Conservation (phyloP, 2,797 vertebrate species). For the Enteromius paludinosus region DNA sequence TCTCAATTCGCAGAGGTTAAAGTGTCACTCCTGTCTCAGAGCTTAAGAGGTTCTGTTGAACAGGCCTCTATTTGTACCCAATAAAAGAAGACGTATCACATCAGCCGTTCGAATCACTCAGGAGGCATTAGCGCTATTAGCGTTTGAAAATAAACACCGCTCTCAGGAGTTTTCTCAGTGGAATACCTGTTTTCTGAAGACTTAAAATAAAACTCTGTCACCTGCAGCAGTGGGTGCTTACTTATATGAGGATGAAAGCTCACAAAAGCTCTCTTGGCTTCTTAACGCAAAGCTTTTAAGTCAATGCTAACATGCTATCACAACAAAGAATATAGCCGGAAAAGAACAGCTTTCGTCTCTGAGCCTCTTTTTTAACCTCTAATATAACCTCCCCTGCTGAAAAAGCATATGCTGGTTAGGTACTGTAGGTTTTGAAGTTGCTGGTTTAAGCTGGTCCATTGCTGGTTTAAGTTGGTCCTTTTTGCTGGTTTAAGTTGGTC, state of each 20-base stretch:
- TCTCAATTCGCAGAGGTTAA: conserved; percentile 28
- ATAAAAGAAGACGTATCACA: conserved; percentile 35
- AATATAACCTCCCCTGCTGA: no score
- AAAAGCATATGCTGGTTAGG: no score
- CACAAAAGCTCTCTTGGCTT: conserved; percentile 11
- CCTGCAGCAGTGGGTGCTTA: not conserved
- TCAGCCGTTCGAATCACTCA: conserved; percentile 38
- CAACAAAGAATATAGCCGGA: conserved; percentile 24
- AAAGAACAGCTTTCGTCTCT: conserved; percentile 26
- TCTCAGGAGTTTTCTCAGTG: conserved; percentile 27
- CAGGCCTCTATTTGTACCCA: conserved; percentile 42
- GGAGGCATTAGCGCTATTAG: conserved; percentile 48
- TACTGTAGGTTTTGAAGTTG: no score
- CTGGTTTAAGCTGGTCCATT: no score
- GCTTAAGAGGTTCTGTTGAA: conserved; percentile 40
- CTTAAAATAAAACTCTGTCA: conserved; percentile 37
- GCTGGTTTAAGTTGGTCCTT: no score
- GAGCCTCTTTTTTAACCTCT: no score
- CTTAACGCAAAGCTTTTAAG: conserved; percentile 12
- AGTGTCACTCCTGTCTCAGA: conserved; percentile 27
- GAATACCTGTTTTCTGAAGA: conserved; percentile 43
- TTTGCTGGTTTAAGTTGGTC: no score
- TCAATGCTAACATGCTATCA: conserved; percentile 15
- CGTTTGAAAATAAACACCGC: conserved; percentile 52
- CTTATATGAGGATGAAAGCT: not conserved